phyloP scores from a whole-genome alignment of 2,888 invertebrate species.

The Colletes collaris region DNA sequence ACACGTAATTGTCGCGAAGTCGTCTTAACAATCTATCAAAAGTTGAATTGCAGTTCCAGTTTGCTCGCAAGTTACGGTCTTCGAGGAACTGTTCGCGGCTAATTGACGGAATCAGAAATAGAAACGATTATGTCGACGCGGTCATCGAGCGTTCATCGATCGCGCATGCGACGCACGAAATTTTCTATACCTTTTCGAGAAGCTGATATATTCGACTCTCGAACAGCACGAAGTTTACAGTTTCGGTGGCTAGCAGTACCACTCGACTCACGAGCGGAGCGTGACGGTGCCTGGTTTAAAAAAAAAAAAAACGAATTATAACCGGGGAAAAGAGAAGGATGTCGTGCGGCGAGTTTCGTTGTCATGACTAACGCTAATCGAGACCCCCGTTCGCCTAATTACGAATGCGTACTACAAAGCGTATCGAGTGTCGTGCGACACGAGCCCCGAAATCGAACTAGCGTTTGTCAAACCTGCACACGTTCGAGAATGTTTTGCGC shows the following conservation, averaged over 20 bases:
- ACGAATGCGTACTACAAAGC: slow-evolving; percentile 53
- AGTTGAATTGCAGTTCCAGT: slow-evolving; percentile 13
- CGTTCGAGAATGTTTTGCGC: no score
- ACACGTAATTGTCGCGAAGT: slow-evolving; percentile 20
- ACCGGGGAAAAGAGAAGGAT: slow-evolving; percentile 67
- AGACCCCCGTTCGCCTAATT: slow-evolving; percentile 60
- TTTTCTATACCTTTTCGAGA: slow-evolving; percentile 36
- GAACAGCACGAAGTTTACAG: slow-evolving; percentile 69
- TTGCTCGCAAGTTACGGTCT: slow-evolving; percentile 10
- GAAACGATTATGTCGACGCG: not conserved
- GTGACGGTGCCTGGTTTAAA: slow-evolving; percentile 78
- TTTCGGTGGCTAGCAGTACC: slow-evolving; percentile 80
- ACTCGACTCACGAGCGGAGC: slow-evolving; percentile 78
- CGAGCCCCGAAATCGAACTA: slow-evolving; percentile 40
- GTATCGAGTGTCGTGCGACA: slow-evolving; percentile 52
- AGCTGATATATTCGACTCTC: slow-evolving; percentile 70
- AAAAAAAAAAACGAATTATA: slow-evolving; percentile 75
- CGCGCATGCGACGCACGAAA: slow-evolving; percentile 8
- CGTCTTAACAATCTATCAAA: slow-evolving; percentile 18
- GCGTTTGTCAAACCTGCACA: not conserved
- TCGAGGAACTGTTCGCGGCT: no score
- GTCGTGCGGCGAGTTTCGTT: slow-evolving; percentile 65
- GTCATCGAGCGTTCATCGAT: not conserved
- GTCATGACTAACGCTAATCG: slow-evolving; percentile 66
- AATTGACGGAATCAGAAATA: no score